Evolutionary conservation across 2,888 invertebrate species (phyloP).

Genomic region (Cybosia mesomella): DNA sequence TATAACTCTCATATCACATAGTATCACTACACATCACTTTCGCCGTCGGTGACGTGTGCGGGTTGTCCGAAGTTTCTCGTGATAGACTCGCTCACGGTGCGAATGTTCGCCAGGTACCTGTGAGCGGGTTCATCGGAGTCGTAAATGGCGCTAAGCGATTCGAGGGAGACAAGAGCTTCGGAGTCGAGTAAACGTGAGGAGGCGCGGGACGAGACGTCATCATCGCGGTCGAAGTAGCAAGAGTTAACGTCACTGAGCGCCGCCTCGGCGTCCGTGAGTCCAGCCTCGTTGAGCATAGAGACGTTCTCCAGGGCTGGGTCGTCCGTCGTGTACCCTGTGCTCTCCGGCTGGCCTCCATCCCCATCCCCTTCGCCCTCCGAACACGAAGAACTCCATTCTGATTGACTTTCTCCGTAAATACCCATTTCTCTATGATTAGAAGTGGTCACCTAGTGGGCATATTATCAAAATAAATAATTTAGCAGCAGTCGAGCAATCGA

Average conservation of each 20-base stretch:
- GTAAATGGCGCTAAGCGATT: conserved; percentile 94
- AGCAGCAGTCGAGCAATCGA: not conserved
- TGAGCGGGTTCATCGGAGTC: conserved; percentile 90
- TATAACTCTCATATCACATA: conserved; percentile 52
- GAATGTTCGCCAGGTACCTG: conserved; percentile 90
- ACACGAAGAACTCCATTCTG: conserved; percentile 92
- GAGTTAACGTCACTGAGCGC: conserved; percentile 95
- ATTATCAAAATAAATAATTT: not conserved
- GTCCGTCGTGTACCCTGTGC: conserved; percentile 95
- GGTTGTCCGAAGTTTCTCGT: conserved; percentile 92
- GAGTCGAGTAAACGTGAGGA: conserved; percentile 93
- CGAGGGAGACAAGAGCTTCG: conserved; percentile 91
- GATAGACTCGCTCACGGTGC: conserved; percentile 92
- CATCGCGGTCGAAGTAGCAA: conserved; percentile 90
- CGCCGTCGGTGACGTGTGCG: conserved; percentile 88
- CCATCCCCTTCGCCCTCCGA: conserved; percentile 86
- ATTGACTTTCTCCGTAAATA: conserved; percentile 90
- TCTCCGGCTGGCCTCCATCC: conserved; percentile 87
- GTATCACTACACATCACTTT: conserved; percentile 88
- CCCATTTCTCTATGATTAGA: conserved; percentile 79
- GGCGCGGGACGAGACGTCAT: conserved; percentile 94
- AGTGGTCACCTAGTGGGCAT: conserved; percentile 67
- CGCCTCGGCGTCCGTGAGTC: conserved; percentile 95
- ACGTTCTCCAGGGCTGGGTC: conserved; percentile 95
- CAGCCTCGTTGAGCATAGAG: conserved; percentile 94